Conservation (phyloP, 2,888 invertebrate species). For the Aphidoletes aphidimyza region DNA sequence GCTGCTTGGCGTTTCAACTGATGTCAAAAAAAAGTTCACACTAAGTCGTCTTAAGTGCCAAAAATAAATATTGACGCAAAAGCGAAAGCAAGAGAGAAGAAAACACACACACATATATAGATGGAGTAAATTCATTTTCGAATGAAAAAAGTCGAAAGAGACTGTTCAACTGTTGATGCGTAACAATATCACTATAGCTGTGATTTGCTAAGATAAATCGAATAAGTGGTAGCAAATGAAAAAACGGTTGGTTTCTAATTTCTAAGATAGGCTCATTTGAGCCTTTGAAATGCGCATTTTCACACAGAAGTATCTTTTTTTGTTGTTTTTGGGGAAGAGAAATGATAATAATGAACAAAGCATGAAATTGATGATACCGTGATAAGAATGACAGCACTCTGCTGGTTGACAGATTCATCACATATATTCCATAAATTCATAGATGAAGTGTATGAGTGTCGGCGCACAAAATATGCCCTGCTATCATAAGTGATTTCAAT, state of each 20-base stretch:
- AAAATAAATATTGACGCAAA: background rate
- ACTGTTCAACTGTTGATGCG: too few relatives aligned
- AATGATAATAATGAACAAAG: background rate
- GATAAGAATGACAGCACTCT: conserved; percentile 3
- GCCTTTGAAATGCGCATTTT: too few relatives aligned
- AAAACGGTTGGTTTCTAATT: too few relatives aligned
- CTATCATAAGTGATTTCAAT: background rate
- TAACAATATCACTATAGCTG: too few relatives aligned
- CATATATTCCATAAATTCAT: background rate
- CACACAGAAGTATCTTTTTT: too few relatives aligned
- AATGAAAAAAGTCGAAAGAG: background rate
- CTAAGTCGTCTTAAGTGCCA: background rate
- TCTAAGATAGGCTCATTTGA: too few relatives aligned
- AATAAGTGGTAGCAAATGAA: too few relatives aligned
- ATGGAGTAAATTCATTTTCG: too few relatives aligned
- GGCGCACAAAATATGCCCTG: background rate
- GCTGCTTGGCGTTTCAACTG: background rate
- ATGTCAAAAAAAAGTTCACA: background rate
- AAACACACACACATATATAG: too few relatives aligned
- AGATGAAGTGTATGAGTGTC: background rate
- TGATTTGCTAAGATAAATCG: too few relatives aligned
- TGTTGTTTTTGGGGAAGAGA: background rate
- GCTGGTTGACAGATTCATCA: background rate
- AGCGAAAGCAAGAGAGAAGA: background rate
- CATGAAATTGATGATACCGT: background rate